phyloP scores from a whole-genome alignment of 1,140 invertebrate species.

The Drosophila pseudoobscura region DNA sequence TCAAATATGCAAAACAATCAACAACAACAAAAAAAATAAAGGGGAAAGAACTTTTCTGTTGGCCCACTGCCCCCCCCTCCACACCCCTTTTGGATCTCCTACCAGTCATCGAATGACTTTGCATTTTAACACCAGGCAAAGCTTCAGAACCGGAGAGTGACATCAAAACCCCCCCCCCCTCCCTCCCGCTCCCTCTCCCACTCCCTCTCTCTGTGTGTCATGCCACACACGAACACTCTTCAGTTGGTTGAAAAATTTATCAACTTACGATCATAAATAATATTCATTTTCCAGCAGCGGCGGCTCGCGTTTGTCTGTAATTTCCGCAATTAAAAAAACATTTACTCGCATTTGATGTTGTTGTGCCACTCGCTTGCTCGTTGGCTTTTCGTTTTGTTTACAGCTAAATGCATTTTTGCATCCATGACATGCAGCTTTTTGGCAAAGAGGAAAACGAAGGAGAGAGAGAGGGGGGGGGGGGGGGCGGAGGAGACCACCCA shows the following conservation, averaged over 20 bases:
- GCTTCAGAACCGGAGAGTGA: slow-evolving; percentile 34
- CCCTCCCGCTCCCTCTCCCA: too few species aligned
- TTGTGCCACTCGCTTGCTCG: slow-evolving; percentile 39
- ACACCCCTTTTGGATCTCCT: background rate
- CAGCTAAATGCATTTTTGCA: slow-evolving; percentile 57
- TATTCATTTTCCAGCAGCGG: slow-evolving; percentile 73
- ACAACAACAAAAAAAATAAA: slow-evolving; percentile 2
- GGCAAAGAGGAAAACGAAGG: slow-evolving; percentile 19
- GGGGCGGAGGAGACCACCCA: slow-evolving; percentile 27
- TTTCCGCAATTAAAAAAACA: slow-evolving; percentile 83
- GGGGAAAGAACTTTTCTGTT: slow-evolving; percentile 27
- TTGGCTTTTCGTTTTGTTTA: slow-evolving; percentile 51
- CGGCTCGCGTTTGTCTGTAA: slow-evolving; percentile 74
- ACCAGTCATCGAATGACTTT: slow-evolving; percentile 40
- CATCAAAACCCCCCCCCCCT: slow-evolving; percentile 7
- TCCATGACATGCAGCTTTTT: slow-evolving; percentile 51
- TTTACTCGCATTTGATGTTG: slow-evolving; percentile 75
- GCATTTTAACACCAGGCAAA: slow-evolving; percentile 22
- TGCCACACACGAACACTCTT: slow-evolving; percentile 79
- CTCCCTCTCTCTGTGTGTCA: slow-evolving; percentile 7
- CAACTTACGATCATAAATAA: slow-evolving; percentile 80
- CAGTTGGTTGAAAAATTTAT: slow-evolving; percentile 66
- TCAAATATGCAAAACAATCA: slow-evolving; percentile 50
- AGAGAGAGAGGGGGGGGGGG: too few species aligned
- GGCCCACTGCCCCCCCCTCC: slow-evolving; percentile 11